These are phyloP conservation scores for Microdon myrmicae DNA, from an alignment of 2,888 invertebrate genomes.

Conservation along the genomic window DNA sequence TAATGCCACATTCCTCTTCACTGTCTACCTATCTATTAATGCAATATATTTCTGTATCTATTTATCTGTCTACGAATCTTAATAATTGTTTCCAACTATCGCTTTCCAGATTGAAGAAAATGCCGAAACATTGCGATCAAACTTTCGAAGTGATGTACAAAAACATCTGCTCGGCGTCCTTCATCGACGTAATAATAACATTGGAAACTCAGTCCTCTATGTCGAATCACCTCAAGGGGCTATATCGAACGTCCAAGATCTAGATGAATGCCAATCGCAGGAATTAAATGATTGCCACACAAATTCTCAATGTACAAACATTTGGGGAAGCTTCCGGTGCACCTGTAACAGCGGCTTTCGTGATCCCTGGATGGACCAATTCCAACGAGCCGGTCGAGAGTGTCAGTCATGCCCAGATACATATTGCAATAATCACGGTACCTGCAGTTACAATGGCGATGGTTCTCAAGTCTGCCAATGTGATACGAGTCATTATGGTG, in stretches of 20 bases:
- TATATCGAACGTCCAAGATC: slow-evolving; percentile 79
- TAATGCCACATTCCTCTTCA: too few species aligned
- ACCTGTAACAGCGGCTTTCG: slow-evolving; percentile 79
- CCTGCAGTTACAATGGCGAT: slow-evolving; percentile 81
- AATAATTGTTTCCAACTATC: background rate
- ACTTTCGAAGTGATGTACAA: slow-evolving; percentile 81
- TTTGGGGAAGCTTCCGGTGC: slow-evolving; percentile 80
- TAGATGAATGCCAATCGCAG: slow-evolving; percentile 85
- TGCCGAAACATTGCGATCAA: slow-evolving; percentile 75
- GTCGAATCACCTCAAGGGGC: slow-evolving; percentile 85
- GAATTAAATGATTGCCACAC: slow-evolving; percentile 88
- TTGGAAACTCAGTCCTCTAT: slow-evolving; percentile 86
- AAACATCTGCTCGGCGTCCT: slow-evolving; percentile 86
- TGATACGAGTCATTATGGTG: slow-evolving; percentile 83
- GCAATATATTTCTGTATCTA: background rate
- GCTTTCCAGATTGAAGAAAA: slow-evolving; percentile 75
- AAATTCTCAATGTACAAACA: slow-evolving; percentile 81
- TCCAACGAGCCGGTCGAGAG: slow-evolving; percentile 75
- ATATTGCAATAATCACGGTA: slow-evolving; percentile 85
- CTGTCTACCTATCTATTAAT: background rate
- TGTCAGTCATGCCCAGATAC: slow-evolving; percentile 82
- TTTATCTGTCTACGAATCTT: background rate
- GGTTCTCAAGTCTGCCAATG: slow-evolving; percentile 72
- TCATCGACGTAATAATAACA: slow-evolving; percentile 84
- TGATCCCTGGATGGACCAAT: slow-evolving; percentile 78